A percentile compares a stretch with the other conserved stretches of the same genome.
Conservation (phyloP, 1,140 invertebrate genomes). For the Probaryconus sp. region DNA sequence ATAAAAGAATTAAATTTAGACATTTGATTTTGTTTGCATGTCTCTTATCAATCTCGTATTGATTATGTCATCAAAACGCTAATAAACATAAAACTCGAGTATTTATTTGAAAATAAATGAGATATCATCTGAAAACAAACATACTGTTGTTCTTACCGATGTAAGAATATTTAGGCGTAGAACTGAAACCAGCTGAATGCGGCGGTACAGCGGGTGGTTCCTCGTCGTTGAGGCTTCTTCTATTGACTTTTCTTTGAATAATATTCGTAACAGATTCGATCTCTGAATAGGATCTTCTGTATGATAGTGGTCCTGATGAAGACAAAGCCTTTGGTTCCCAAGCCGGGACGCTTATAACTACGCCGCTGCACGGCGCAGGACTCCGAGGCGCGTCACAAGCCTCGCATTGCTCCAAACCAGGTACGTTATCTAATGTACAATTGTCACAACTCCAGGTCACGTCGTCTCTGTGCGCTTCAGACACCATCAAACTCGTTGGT, state of each 20-base stretch:
- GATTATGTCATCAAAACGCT: too few relatives aligned
- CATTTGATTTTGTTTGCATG: too few relatives aligned
- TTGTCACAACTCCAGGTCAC: constrained; percentile 80
- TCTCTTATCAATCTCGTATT: too few relatives aligned
- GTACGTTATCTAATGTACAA: constrained; percentile 80
- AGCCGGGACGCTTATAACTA: constrained; percentile 78
- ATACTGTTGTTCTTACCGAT: constrained; percentile 76
- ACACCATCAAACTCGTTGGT: constrained; percentile 73
- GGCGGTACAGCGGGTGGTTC: constrained; percentile 78
- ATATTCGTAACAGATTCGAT: constrained; percentile 72
- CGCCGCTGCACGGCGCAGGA: constrained; percentile 76
- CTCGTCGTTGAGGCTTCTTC: constrained; percentile 82
- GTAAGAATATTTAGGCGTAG: constrained; percentile 79
- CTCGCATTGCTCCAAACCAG: constrained; percentile 79
- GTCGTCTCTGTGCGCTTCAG: constrained; percentile 69
- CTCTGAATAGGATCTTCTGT: constrained; percentile 83
- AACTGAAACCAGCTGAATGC: constrained; percentile 74
- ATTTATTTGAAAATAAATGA: too few relatives aligned
- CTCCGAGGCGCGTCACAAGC: constrained; percentile 82
- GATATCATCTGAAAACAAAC: too few relatives aligned
- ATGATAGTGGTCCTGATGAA: constrained; percentile 79
- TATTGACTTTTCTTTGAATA: constrained; percentile 74
- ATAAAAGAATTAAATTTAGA: too few relatives aligned
- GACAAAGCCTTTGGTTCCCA: constrained; percentile 77
- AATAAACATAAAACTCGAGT: too few relatives aligned